Evolutionary conservation across 2,113 vertebrate genomes (phyloP), one percentile per base, ranked within the genome.

Genomic region (Neotoma lepida): DNA sequence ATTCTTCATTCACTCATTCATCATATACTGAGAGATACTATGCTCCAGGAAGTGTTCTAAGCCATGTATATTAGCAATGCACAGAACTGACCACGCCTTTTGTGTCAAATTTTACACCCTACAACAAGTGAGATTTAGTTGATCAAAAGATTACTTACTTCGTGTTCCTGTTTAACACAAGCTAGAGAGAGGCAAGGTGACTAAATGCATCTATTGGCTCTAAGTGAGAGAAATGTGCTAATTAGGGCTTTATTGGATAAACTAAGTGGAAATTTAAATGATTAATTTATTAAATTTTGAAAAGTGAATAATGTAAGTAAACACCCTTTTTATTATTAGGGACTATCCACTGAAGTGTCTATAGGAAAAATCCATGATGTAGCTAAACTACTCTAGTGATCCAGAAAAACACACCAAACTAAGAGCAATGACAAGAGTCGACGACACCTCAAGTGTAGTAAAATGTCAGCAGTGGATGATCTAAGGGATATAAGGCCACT

Each of bases 221-320:
- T 61, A 78, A 58, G 44, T 15, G n/a, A 58, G 30, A 9, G 35
- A 84, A 89, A 80, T 68, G 26, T 71, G 0, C 10, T 56, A 28
- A 70, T n/a, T 46, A 87, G 20, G 22, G 8, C 49, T 64, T 84
- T 78, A 56, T 64, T 89, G 28, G 49, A 64, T 78, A 73, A 96
- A 93, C 41, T 71, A 41, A 66, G 78, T 64, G 46, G 44, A 30
- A 92, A 94, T 70, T 87, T n/a, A 88, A 80, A 91, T 87, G 49
- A 46, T 10, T 86, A 46, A 71, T 15, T 28, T 85, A 76, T 39
- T 90, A 73, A 78, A 86, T 73, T 77, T 51, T 73, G 24, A 74
- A 63, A 64, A 46, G 8, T 39, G 24, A 44, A 61, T 41, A 54
- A 87, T 46, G 18, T 30, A 64, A 49, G 7, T 61, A 89, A 85